Conservation (phyloP, 2,888 invertebrate species). For the Pterostichus niger region DNA sequence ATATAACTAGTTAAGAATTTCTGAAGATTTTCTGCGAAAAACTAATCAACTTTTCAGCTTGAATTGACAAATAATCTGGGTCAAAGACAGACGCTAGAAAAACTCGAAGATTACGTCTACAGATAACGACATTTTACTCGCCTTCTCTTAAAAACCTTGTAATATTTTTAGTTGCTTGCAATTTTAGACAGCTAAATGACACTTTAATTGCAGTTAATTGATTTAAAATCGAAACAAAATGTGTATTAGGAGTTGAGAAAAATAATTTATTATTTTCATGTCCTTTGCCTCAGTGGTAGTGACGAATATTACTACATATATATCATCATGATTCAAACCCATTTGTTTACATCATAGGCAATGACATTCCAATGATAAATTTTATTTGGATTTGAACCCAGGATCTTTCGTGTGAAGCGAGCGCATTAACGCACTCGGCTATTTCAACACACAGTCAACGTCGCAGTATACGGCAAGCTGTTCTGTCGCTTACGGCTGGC, state of each 20-base stretch:
- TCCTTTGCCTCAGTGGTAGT: slow-evolving; percentile 66
- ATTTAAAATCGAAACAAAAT: slow-evolving; percentile 10
- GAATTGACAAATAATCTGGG: slow-evolving; percentile 32
- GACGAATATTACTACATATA: slow-evolving; percentile 52
- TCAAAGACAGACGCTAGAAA: slow-evolving; percentile 54
- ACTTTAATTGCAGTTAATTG: slow-evolving; percentile 29
- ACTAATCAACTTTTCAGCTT: not conserved
- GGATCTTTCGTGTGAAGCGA: not conserved
- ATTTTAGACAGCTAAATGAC: slow-evolving; percentile 31
- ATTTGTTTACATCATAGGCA: slow-evolving; percentile 60
- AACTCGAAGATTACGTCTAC: slow-evolving; percentile 46
- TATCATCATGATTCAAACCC: slow-evolving; percentile 63
- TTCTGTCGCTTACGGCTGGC: no score
- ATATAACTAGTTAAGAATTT: not conserved
- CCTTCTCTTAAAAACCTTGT: slow-evolving; percentile 55
- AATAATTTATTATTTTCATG: slow-evolving; percentile 16
- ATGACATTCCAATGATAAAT: slow-evolving; percentile 41
- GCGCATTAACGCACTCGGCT: slow-evolving; percentile 18
- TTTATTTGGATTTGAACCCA: slow-evolving; percentile 57
- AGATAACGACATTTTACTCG: slow-evolving; percentile 47
- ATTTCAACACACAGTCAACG: not conserved
- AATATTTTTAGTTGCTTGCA: slow-evolving; percentile 41
- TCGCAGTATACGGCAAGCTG: no score
- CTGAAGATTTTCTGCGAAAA: not conserved
- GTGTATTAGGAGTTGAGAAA: not conserved